These are phyloP conservation scores for Oscheius sp. DNA, from an alignment of 1,140 invertebrate species.

Conservation along the genomic window DNA sequence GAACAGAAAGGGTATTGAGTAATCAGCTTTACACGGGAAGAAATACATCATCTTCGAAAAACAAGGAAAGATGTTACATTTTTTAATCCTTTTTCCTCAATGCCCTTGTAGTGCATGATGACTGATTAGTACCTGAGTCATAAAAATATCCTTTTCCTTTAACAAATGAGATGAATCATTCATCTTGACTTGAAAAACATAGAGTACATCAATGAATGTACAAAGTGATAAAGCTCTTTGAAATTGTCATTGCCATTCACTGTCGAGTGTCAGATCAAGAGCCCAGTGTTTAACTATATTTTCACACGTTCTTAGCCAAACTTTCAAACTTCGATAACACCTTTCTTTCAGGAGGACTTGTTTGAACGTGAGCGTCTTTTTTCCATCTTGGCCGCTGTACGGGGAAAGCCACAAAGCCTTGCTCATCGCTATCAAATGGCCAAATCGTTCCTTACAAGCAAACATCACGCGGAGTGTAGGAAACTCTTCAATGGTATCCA, in stretches of 20 bases:
- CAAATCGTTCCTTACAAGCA: slow-evolving; percentile 19
- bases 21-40: too few relatives aligned
- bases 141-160: too few relatives aligned
- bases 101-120: too few relatives aligned
- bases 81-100: too few relatives aligned
- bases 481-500: slow-evolving; percentile 22
- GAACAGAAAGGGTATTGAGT: too few relatives aligned
- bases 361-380: slow-evolving; percentile 32
- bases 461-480: slow-evolving; percentile 21
- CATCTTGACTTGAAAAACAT: background rate
- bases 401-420: slow-evolving; percentile 12
- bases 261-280: too few relatives aligned
- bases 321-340: background rate
- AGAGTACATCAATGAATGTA: background rate
- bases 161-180: too few relatives aligned
- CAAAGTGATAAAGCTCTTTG: background rate
- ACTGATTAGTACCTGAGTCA: too few relatives aligned
- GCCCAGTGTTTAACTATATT: too few relatives aligned
- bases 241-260: too few relatives aligned
- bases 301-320: background rate
- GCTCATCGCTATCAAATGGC: slow-evolving; percentile 33
- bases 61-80: too few relatives aligned
- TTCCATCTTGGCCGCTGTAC: slow-evolving; percentile 2
- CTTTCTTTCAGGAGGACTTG: slow-evolving; percentile 15
- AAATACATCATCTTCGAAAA: too few relatives aligned